Conservation (phyloP, 2,113 vertebrate genomes). For the Tupaia tana region DNA sequence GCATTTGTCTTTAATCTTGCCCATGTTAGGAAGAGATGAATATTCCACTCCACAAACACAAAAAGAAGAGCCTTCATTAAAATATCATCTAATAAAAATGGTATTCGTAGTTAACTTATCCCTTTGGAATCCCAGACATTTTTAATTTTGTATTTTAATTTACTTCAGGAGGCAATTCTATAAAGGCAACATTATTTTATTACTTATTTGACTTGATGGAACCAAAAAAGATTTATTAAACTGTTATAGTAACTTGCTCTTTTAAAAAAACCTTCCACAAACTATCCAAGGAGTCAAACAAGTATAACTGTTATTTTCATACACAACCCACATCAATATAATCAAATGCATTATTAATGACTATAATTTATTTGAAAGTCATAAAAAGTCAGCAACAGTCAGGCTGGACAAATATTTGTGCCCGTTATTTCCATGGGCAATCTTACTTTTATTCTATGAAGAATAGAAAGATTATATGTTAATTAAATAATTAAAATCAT, state of each 20-base stretch:
- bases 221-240: not conserved
- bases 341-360: constrained; percentile 79
- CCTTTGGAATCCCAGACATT: constrained; percentile 1
- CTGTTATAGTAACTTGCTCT: not conserved
- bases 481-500: not conserved
- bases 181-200: not conserved
- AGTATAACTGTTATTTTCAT: not conserved
- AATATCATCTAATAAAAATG: constrained; percentile 37
- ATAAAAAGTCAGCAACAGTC: constrained; percentile 91
- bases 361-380: constrained; percentile 89
- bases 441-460: not conserved
- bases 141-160: not conserved
- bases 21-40: not conserved
- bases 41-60: not conserved
- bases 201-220: not conserved
- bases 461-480: not conserved
- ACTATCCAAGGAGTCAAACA: not conserved
- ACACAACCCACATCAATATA: not conserved
- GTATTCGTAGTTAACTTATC: not conserved
- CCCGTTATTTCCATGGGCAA: constrained; percentile 71
- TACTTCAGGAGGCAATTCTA: constrained; percentile 7
- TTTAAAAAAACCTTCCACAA: not conserved
- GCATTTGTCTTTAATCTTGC: constrained; percentile 6
- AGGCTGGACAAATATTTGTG: constrained; percentile 84
- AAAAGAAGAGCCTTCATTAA: constrained; percentile 13